Evolutionary conservation across 2,888 invertebrate species (phyloP).

Genomic region (Neria commutata): DNA sequence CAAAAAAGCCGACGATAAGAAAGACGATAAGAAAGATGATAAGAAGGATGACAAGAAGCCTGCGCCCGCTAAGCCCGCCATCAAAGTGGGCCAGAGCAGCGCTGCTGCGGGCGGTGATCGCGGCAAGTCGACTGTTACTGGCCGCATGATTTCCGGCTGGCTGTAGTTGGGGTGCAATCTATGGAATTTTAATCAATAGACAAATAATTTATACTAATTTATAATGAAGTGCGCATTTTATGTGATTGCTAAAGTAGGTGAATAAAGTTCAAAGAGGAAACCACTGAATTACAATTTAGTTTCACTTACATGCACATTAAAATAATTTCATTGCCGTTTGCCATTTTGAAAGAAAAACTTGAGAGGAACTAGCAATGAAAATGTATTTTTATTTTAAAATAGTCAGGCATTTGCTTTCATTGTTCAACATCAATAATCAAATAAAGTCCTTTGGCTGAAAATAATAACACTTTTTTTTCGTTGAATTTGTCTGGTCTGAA

Average conservation of each 20-base stretch:
- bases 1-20: constrained; percentile 29
- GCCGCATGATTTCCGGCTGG: constrained; percentile 77
- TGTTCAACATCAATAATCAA: no score
- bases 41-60: constrained; percentile 47
- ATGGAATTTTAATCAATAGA: neutral
- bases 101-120: constrained; percentile 64
- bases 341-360: no score
- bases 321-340: no score
- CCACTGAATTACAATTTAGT: no score
- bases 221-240: constrained; percentile 14
- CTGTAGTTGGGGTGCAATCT: constrained; percentile 63
- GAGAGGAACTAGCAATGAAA: no score
- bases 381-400: no score
- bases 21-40: constrained; percentile 35
- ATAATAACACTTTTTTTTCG: no score
- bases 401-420: no score
- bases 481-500: no score
- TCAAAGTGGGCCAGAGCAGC: constrained; percentile 59
- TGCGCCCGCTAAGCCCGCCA: constrained; percentile 47
- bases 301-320: no score
- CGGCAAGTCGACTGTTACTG: constrained; percentile 76
- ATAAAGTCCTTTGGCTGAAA: no score
- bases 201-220: constrained; percentile 19
- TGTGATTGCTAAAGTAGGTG: constrained; percentile 1
- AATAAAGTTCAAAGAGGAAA: constrained; percentile 13